Percentiles rank a stretch among this genome's conserved stretches.
Conservation (phyloP, 2,888 invertebrate genomes). For the Meteorus colon region DNA sequence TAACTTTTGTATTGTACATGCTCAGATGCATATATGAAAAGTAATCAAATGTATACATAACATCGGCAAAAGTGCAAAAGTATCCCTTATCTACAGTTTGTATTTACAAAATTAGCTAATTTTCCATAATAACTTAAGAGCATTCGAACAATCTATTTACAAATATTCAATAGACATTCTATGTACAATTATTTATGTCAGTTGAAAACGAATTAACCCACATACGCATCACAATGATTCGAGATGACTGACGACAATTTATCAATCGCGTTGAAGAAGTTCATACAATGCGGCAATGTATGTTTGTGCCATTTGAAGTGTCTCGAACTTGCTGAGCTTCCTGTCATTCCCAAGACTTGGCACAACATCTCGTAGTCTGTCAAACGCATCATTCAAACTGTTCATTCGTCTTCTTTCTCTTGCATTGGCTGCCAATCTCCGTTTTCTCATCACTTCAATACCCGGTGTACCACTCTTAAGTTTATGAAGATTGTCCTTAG, state of each 20-base stretch:
- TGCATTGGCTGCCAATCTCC: constrained; percentile 83
- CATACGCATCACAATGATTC: constrained; percentile 29
- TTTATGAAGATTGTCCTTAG: constrained; percentile 60
- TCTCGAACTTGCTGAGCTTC: constrained; percentile 84
- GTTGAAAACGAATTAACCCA: constrained; percentile 2
- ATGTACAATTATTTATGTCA: constrained; percentile 17
- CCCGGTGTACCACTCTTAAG: constrained; percentile 64
- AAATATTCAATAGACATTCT: constrained; percentile 18
- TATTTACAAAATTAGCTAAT: constrained; percentile 44
- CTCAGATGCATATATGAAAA: not conserved
- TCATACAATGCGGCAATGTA: constrained; percentile 83
- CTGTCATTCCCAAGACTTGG: constrained; percentile 82
- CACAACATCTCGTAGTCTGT: constrained; percentile 81
- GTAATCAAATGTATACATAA: constrained; percentile 45
- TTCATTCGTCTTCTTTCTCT: constrained; percentile 84
- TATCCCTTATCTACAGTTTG: constrained; percentile 4
- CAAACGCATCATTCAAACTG: constrained; percentile 84
- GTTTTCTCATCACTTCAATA: constrained; percentile 76
- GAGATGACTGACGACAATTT: constrained; percentile 9
- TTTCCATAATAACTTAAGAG: constrained; percentile 56
- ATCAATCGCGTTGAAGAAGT: constrained; percentile 73
- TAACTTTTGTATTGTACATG: not conserved
- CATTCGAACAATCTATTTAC: constrained; percentile 52
- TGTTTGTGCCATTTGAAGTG: constrained; percentile 85
- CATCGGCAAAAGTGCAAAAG: not conserved